A percentile compares a stretch with the other conserved stretches of the same genome.
Conservation (phyloP, 2,797 vertebrate genomes). For the Benthosema pterotum region DNA sequence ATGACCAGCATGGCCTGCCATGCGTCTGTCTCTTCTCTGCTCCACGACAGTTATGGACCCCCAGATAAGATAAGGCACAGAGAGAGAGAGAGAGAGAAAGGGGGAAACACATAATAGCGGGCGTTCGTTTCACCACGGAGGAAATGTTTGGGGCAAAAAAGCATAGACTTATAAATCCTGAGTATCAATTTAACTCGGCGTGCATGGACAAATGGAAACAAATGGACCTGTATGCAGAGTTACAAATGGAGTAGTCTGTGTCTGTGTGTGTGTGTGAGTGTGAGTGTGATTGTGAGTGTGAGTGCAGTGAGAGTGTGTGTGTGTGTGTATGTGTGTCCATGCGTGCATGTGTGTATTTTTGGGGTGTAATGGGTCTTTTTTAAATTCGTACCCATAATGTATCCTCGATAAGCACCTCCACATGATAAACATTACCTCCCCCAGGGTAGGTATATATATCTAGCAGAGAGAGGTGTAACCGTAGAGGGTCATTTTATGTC, state of each 20-base stretch:
- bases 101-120: constrained; percentile 48
- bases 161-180: no score
- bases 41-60: constrained; percentile 57
- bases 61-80: constrained; percentile 60
- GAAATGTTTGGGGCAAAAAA: no score
- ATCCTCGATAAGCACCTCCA: constrained; percentile 26
- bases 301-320: no score
- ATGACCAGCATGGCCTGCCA: constrained; percentile 44
- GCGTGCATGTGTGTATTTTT: no score
- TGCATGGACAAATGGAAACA: no score
- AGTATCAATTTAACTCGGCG: no score
- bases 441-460: constrained; percentile 26
- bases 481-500: constrained; percentile 15
- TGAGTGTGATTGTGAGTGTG: no score
- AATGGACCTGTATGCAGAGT: no score
- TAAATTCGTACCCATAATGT: constrained; percentile 12
- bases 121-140: constrained; percentile 5
- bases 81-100: no score
- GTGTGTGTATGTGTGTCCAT: no score
- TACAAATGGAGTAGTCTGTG: neutral
- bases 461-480: constrained; percentile 11
- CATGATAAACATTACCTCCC: constrained; percentile 33
- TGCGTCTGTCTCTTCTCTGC: constrained; percentile 46
- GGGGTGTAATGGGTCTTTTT: no score
- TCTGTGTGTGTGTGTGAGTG: constrained; percentile 1